Evolutionary conservation across 2,888 invertebrate genomes (phyloP).

Genomic region (Chymomyza amoena): DNA sequence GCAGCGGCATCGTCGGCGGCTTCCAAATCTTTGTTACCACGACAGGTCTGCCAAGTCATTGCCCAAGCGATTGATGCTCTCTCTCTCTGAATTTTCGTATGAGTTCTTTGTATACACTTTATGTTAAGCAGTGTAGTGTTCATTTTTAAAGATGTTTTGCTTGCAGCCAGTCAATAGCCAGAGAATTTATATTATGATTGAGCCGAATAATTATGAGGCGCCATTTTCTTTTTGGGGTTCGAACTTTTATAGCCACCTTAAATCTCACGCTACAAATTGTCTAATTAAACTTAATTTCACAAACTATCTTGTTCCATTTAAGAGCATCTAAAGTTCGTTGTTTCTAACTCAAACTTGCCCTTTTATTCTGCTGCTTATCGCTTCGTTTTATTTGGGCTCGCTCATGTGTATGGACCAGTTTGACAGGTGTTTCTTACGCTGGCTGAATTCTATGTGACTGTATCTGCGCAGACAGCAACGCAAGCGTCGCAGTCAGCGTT

Average conservation of each 20-base stretch:
- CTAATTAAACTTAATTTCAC: too few relatives aligned
- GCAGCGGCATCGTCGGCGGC: not conserved
- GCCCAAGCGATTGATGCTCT: not conserved
- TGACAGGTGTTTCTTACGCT: slow-evolving; percentile 76
- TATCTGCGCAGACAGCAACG: not conserved
- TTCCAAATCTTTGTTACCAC: slow-evolving; percentile 1
- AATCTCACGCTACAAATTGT: too few relatives aligned
- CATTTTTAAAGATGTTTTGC: slow-evolving; percentile 28
- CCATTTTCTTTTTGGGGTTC: too few relatives aligned
- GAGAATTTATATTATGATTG: too few relatives aligned
- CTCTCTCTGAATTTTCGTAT: not conserved
- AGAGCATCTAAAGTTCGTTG: slow-evolving; percentile 24
- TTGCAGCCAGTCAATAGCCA: too few relatives aligned
- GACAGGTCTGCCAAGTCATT: not conserved
- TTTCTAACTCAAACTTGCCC: slow-evolving; percentile 22
- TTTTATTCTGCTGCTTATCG: slow-evolving; percentile 34
- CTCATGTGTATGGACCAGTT: slow-evolving; percentile 68
- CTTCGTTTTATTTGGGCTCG: slow-evolving; percentile 41
- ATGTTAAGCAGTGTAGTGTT: not conserved
- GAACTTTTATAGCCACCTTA: too few relatives aligned
- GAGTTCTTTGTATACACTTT: not conserved
- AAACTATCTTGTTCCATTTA: not conserved
- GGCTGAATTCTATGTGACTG: slow-evolving; percentile 62
- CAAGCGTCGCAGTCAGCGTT: slow-evolving; percentile 12
- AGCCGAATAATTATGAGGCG: too few relatives aligned